Base-by-base conservation (phyloP, 2,888 invertebrate genomes). In the Physocephala rufipes region DNA sequence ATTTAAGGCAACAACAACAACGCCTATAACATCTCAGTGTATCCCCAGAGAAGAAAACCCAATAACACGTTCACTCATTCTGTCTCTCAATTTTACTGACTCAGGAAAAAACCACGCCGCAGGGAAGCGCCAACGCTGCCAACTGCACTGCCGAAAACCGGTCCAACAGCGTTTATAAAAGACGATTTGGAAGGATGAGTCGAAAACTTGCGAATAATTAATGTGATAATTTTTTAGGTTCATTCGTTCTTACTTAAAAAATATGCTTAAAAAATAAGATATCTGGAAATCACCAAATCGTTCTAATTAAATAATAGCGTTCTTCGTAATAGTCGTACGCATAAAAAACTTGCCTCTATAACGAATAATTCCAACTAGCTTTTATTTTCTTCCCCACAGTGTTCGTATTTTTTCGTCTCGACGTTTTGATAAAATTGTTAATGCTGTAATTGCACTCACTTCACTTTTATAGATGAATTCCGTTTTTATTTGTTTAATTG, bases 71-170 rank as follows among this genome's bases (percentile, higher is more conserved):
- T 49, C n/a, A 4, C 49, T 49, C 58, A 12, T 7, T 36, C 36
- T 36, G 5, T 36, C 36, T 36, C 36, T 36, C 9, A 36, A n/a
- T n/a, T n/a, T n/a, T n/a, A 2, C 16, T 30, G 24, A 28, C 1
- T 45, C 21, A 47, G 16, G 19, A 58, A 67, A 19, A 45, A 47
- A 47, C 58, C 26, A 53, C n/a, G 21, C 16, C 30, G 24, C 30
- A 59, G 26, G 58, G 59, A 53, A 67, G 59, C 67, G 67, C 67
- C 67, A 67, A 59, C 59, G 26, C 21, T 49, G 67, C 55, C 66
- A 16, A 59, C 67, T 49, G 67, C 61, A 59, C 59, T 47, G 67
- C 61, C 21, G n/a, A n/a, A 24, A 63, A 67, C 67, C 67, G 67
- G 67, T 67, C 67, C 47, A 30, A 51, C 66, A 66, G 66, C 66